A percentile compares a stretch with the other conserved stretches of the same genome.
Evolutionary conservation across 2,797 vertebrate species (phyloP).

Genomic region (Brachyalestes nurse): DNA sequence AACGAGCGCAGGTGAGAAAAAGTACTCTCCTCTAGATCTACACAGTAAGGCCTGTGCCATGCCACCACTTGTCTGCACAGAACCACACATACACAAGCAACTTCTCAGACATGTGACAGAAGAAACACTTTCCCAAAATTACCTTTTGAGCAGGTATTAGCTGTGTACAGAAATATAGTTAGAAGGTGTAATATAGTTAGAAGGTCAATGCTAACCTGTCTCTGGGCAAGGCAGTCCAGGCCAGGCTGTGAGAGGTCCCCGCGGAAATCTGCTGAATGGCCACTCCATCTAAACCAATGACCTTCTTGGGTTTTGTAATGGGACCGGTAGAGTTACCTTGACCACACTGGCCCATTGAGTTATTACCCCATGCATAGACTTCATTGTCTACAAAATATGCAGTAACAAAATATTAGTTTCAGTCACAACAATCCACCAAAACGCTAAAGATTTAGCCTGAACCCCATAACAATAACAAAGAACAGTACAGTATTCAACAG

Average conservation of each 20-base stretch:
- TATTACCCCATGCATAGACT: slow-evolving; percentile 86
- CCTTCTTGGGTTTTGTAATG: slow-evolving; percentile 85
- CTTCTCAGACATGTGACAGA: slow-evolving; percentile 4
- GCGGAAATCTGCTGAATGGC: slow-evolving; percentile 84
- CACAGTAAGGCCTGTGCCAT: slow-evolving; percentile 85
- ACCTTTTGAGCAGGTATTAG: not conserved
- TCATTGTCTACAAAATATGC: slow-evolving; percentile 76
- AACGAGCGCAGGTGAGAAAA: slow-evolving; percentile 82
- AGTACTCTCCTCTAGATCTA: slow-evolving; percentile 85
- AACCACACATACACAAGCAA: not conserved
- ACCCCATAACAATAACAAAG: not conserved
- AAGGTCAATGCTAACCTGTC: slow-evolving; percentile 74
- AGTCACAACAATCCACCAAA: not conserved
- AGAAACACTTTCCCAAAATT: not conserved
- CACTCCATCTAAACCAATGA: slow-evolving; percentile 82
- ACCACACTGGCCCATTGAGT: slow-evolving; percentile 86
- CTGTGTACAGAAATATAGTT: not conserved
- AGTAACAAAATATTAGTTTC: slow-evolving; percentile 5
- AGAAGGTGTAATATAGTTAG: not conserved
- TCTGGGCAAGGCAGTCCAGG: slow-evolving; percentile 83
- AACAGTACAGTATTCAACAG: not conserved
- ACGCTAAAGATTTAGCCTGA: not conserved
- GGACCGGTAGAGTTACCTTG: slow-evolving; percentile 85
- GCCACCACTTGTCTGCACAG: slow-evolving; percentile 80
- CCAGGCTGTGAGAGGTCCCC: slow-evolving; percentile 84